Conservation (phyloP, 2,888 invertebrate genomes). For the Caenorhabditis sp. region DNA sequence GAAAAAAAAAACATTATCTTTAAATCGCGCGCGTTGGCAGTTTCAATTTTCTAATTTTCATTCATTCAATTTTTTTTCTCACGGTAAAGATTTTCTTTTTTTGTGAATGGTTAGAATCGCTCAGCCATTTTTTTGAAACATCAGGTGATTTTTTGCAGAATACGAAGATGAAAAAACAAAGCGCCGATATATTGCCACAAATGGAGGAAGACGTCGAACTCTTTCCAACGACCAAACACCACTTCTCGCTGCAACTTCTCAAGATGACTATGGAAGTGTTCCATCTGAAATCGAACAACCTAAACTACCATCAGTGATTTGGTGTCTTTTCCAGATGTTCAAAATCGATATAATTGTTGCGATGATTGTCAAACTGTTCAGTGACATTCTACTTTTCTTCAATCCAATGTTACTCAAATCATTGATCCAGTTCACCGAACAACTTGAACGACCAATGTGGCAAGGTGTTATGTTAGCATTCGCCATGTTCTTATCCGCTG, state of each 20-base stretch:
- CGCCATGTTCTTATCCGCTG: constrained; percentile 62
- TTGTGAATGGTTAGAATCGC: too few species aligned
- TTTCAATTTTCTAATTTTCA: too few species aligned
- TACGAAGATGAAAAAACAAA: constrained; percentile 19
- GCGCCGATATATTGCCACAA: background rate
- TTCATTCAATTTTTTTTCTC: too few species aligned
- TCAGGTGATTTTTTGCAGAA: background rate
- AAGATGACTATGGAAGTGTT: constrained; percentile 51
- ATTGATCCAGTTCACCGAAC: constrained; percentile 65
- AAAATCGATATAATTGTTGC: constrained; percentile 64
- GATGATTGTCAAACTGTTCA: constrained; percentile 60
- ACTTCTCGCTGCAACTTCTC: constrained; percentile 23
- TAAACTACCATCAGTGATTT: constrained; percentile 43
- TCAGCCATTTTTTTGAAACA: too few species aligned
- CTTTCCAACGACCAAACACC: constrained; percentile 37
- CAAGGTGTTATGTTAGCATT: constrained; percentile 64
- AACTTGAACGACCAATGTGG: constrained; percentile 64
- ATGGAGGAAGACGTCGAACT: constrained; percentile 1
- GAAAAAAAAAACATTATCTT: too few species aligned
- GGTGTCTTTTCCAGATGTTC: constrained; percentile 61
- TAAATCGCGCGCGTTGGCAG: too few species aligned
- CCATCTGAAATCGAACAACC: constrained; percentile 7
- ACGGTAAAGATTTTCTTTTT: too few species aligned
- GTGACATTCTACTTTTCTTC: constrained; percentile 64
- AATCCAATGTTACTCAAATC: constrained; percentile 65